These are phyloP conservation scores for Nylanderia fulva DNA, from an alignment of 1,140 invertebrate genomes.

Conservation along the genomic window DNA sequence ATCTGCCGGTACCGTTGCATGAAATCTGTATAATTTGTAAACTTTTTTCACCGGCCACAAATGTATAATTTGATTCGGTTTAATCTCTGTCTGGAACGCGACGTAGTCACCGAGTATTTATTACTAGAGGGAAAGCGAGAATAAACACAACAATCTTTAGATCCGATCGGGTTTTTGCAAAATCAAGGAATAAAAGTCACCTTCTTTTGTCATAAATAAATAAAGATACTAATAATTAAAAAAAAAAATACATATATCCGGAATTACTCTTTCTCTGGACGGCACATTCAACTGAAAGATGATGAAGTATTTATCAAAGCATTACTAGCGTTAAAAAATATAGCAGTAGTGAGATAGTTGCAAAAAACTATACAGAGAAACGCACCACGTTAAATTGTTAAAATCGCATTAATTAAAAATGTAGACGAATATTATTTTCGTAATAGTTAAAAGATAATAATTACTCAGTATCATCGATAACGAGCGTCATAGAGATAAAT, in stretches of 20 bases:
- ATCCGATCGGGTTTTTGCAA: slow-evolving; percentile 40
- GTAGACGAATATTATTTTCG: not conserved
- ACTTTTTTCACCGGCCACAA: slow-evolving; percentile 49
- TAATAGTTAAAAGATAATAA: not conserved
- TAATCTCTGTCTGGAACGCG: slow-evolving; percentile 59
- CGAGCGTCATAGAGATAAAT: not conserved
- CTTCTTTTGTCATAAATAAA: slow-evolving; percentile 3
- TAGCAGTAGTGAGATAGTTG: not conserved
- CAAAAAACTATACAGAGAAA: not conserved
- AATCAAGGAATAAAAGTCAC: slow-evolving; percentile 20
- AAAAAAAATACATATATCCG: not conserved
- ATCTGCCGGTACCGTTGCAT: slow-evolving; percentile 57
- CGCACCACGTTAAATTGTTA: not conserved
- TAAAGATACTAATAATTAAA: not conserved
- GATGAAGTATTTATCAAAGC: not conserved
- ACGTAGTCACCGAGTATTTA: slow-evolving; percentile 41
- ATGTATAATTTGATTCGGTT: slow-evolving; percentile 60
- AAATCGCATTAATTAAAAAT: not conserved
- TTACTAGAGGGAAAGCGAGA: slow-evolving; percentile 39
- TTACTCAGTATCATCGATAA: not conserved
- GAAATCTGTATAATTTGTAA: slow-evolving; percentile 63
- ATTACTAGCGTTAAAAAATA: not conserved
- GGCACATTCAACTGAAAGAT: not conserved
- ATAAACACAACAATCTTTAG: slow-evolving; percentile 48
- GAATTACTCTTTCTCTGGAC: not conserved